A percentile compares a stretch with the other conserved stretches of the same genome.
Conservation (phyloP, 2,113 vertebrate species). For the Trinectes maculatus region DNA sequence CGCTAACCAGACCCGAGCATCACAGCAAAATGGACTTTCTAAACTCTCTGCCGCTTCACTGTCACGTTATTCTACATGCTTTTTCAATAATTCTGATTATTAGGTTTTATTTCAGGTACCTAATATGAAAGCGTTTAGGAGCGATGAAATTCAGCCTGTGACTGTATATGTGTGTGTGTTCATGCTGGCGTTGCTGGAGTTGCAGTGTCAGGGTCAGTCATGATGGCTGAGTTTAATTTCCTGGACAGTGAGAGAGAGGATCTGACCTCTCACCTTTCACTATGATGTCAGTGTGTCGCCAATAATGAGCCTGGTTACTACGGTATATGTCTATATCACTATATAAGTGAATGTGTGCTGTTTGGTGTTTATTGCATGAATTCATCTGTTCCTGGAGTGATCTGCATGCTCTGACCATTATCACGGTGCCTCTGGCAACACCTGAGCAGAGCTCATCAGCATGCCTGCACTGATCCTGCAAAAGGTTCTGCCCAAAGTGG, state of each 20-base stretch:
- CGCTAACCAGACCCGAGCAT: conserved; percentile 52
- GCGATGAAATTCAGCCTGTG: neutral
- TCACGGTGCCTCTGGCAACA: conserved; percentile 76
- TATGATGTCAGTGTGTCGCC: conserved; percentile 26
- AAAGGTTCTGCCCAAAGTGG: conserved; percentile 59
- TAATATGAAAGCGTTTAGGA: conserved; percentile 33
- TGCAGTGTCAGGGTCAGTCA: conserved; percentile 26
- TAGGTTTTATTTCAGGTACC: conserved; percentile 33
- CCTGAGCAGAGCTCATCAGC: conserved; percentile 74
- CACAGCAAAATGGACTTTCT: conserved; percentile 53
- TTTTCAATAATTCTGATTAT: conserved; percentile 58
- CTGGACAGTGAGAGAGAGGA: conserved; percentile 38
- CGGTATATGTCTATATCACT: neutral
- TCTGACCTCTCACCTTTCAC: conserved; percentile 43
- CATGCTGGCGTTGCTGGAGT: too few species aligned
- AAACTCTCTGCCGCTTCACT: conserved; percentile 30
- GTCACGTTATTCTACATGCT: conserved; percentile 60
- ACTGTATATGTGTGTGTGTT: conserved; percentile 12
- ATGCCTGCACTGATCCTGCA: conserved; percentile 66
- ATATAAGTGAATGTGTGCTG: neutral
- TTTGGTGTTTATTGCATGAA: conserved; percentile 60
- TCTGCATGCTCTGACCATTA: conserved; percentile 73
- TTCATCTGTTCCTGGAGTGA: too few species aligned
- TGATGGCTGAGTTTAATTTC: conserved; percentile 57
- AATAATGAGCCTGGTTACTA: conserved; percentile 2